Conservation (phyloP, 2,888 invertebrate species). For the Drosophila rubida region DNA sequence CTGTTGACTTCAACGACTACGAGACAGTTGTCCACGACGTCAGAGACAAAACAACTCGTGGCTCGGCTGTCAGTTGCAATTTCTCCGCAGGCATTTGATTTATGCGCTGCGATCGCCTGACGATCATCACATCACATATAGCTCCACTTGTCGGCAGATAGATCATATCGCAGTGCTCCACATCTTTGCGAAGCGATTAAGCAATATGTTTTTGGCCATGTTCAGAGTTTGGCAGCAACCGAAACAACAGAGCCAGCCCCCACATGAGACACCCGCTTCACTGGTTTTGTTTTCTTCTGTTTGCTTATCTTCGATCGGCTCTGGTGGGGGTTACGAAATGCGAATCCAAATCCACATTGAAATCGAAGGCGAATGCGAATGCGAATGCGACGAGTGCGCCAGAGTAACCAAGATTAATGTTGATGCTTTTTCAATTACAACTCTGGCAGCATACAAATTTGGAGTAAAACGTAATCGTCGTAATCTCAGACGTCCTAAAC, state of each 20-base stretch:
- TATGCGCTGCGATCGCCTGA: conserved; percentile 66
- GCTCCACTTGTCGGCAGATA: conserved; percentile 68
- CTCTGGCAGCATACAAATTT: conserved; percentile 82
- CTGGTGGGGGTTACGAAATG: conserved; percentile 56
- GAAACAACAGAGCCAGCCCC: conserved; percentile 39
- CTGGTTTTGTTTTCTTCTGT: conserved; percentile 20
- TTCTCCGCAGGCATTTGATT: conserved; percentile 67
- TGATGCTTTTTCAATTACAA: conserved; percentile 84
- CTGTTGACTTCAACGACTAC: conserved; percentile 19
- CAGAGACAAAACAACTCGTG: conserved; percentile 40
- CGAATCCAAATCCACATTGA: conserved; percentile 71
- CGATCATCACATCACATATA: conserved; percentile 54
- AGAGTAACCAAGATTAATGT: conserved; percentile 83
- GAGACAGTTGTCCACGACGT: conserved; percentile 70
- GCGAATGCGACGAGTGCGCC: conserved; percentile 48
- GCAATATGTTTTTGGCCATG: conserved; percentile 63
- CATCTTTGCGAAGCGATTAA: conserved; percentile 67
- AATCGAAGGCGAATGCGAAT: conserved; percentile 23
- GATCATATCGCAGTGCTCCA: conserved; percentile 66
- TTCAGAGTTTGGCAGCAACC: conserved; percentile 42
- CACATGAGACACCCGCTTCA: conserved; percentile 54
- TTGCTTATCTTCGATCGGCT: conserved; percentile 45
- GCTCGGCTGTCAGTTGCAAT: conserved; percentile 54
- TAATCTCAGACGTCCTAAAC: conserved; percentile 81
- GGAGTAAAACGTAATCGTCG: conserved; percentile 82